phyloP scores from a whole-genome alignment of 2,888 invertebrate genomes.

The Leptinotarsa rubiginosa region DNA sequence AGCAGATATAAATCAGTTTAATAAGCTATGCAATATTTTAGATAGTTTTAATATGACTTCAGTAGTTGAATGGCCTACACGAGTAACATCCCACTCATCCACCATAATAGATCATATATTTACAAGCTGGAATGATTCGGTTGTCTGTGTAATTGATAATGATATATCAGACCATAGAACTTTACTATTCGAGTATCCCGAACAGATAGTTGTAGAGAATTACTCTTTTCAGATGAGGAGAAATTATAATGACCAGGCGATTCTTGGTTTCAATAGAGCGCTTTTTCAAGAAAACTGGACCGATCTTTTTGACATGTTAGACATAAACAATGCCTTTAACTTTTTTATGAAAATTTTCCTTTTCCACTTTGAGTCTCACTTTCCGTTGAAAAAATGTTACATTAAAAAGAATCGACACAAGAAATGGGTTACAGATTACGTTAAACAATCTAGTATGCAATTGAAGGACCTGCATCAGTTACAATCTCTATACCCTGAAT shows the following conservation, averaged over 20 bases:
- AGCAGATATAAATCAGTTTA: constrained; percentile 2
- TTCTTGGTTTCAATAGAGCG: background rate
- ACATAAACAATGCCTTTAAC: background rate
- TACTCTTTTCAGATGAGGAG: background rate
- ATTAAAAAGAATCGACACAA: background rate
- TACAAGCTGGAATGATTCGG: background rate
- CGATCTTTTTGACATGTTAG: background rate
- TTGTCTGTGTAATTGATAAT: constrained; percentile 3
- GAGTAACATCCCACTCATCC: background rate
- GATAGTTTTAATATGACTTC: constrained; percentile 8
- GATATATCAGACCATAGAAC: constrained; percentile 6
- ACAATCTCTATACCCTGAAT: background rate
- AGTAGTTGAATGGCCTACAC: constrained; percentile 4
- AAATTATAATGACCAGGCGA: constrained; percentile 11
- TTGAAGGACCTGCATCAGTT: constrained; percentile 6
- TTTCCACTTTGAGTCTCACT: constrained; percentile 5
- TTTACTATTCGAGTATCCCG: constrained; percentile 10
- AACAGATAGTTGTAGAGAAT: too few relatives aligned
- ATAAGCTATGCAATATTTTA: constrained; percentile 3
- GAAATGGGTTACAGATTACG: constrained; percentile 15
- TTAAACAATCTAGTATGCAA: background rate
- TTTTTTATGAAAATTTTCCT: constrained; percentile 2
- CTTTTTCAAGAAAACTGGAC: background rate
- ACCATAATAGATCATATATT: constrained; percentile 18
- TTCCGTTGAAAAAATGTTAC: constrained; percentile 2